Base-by-base conservation (phyloP, 2,888 invertebrate species). In the Dastarcus helophoroides region DNA sequence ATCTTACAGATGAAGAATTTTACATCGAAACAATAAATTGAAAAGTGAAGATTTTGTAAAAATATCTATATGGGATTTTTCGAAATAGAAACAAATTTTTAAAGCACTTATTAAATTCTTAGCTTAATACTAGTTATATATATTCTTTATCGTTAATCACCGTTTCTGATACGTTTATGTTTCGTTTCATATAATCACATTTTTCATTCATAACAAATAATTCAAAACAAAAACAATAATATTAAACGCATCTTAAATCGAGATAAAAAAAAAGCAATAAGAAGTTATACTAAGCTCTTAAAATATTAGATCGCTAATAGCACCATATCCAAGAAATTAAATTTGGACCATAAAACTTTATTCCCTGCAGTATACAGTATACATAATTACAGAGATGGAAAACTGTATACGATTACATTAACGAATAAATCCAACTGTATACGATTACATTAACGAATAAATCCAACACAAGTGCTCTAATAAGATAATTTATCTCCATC, bases 161-260 rank as follows among this genome's bases (percentile, higher is more conserved):
- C 58, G 53, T 59, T 59, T 53, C 56, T 61, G 61, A 61, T 61
- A 61, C 61, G 61, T 61, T 57, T 57, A 52, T 51, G 59, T 61
- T 61, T 55, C 59, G 43, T 52, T 57, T 58, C 49, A 46, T 50
- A 47, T 52, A 54, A 61, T 60, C 60, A 60, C 58, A 60, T 53
- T 53, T 37, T 41, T 36, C 34, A 31, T 32, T 36, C 29, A 31
- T 37, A 38, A 19, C 3, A 31, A 31, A 26, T 31, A 5, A 13
- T 17, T 22, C n/a, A 14, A 14, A n/a, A n/a, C n/a, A n/a, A 22
- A 30, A 17, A 12, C 9, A 12, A 17, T 31, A 24, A 31, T 31
- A 13, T 22, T 22, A 32, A 16, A 5, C 22, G 16, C 15, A 13
- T 21, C 14, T 12, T 9, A 10, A 17, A 26, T 24, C 12, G 14